Base-by-base conservation (phyloP, 2,113 vertebrate species). In the Etia nguti region DNA sequence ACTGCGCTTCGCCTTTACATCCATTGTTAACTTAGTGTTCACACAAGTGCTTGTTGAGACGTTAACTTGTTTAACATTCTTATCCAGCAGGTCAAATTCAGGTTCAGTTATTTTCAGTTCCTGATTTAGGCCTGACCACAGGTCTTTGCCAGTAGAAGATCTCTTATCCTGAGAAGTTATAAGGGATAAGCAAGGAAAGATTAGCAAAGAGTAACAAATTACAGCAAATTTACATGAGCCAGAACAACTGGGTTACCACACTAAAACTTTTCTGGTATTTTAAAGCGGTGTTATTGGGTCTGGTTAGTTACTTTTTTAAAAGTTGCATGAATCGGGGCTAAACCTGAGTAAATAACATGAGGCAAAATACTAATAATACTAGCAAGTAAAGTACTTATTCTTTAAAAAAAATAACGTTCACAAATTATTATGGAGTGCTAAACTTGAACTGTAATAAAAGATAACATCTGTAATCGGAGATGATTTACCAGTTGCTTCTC, bases 101-200 rank as follows among this genome's bases (percentile, higher is more conserved):
- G 97, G 95, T 90, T 98, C 98, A 1, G 97, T 96, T 80, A 98
- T 98, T 95, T 97, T 98, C 86, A 98, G 93, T 86, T 98, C 97
- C 31, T 97, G 96, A 84, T 97, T 96, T 90, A 96, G 95, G 73
- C 97, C 96, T 8, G 96, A 92, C 97, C 97, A 98, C 31, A 94
- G 75, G 0, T 96, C 93, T 56, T 95, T 95, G 68, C 56, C 57
- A 4, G 91, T 91, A 0, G 94, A 26, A 24, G 95, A 90, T 81
- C 93, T 92, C 80, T 95, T 95, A 65, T 90, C 94, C 98, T 98
- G 94, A 46, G 43, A 82, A 81, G 65, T 12, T 38, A 92, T n/a
- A 62, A 84, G 60, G 24, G 5, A 86, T 18, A 81, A 85, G 90
- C 11, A 50, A 29, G 68, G 1, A 8, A 79, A 4, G 31, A 50